phyloP scores from a whole-genome alignment of 2,113 vertebrate species.

The Proterorhinus semilunaris region DNA sequence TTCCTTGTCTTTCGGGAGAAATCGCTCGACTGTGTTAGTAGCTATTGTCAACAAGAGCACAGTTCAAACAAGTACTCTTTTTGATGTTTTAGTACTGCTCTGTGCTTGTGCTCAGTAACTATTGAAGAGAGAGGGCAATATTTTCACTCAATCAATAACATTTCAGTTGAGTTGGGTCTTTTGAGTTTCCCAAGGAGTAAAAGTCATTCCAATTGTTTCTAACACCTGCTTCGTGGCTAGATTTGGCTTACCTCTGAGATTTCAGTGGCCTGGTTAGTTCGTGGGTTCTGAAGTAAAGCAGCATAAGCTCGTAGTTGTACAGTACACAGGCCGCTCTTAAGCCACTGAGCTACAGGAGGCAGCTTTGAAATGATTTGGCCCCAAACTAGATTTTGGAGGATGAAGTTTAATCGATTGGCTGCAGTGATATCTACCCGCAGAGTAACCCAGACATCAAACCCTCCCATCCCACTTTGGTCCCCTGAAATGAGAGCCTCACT shows the following conservation, averaged over 20 bases:
- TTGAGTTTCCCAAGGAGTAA: background rate
- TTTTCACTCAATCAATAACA: background rate
- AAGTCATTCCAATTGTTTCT: background rate
- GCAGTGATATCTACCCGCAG: slow-evolving; percentile 37
- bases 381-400: slow-evolving; percentile 51
- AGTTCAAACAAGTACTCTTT: background rate
- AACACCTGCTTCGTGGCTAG: background rate
- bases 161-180: background rate
- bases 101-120: background rate
- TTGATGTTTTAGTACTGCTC: background rate
- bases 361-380: slow-evolving; percentile 34
- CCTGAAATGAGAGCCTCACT: background rate
- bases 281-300: background rate
- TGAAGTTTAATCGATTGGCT: slow-evolving; percentile 48
- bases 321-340: slow-evolving; percentile 24
- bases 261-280: background rate
- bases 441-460: slow-evolving; percentile 24
- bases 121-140: background rate
- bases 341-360: slow-evolving; percentile 21
- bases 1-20: background rate
- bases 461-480: slow-evolving; percentile 10
- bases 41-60: background rate
- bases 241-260: background rate
- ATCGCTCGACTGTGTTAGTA: background rate
- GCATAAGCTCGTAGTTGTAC: slow-evolving; percentile 11